These are phyloP conservation scores for Acyrthosiphon pisum DNA, from an alignment of 1,140 invertebrate genomes.

Conservation along the genomic window DNA sequence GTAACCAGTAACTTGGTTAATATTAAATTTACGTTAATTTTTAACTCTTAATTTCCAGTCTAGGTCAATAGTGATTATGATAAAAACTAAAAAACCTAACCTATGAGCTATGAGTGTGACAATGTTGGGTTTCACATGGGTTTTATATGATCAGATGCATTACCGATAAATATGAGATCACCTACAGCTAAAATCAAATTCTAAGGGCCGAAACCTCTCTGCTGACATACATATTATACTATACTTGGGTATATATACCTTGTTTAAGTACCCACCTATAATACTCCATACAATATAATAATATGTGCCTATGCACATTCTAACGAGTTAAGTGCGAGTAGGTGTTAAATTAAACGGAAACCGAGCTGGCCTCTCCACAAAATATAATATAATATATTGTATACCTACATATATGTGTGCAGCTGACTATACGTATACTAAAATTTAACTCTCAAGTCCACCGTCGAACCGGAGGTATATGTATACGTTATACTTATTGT, in stretches of 20 bases:
- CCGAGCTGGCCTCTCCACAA: not conserved
- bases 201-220: not conserved
- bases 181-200: not conserved
- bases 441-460: slow-evolving; percentile 1
- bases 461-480: not conserved
- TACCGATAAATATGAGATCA: not conserved
- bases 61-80: not conserved
- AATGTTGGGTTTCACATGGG: not conserved
- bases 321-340: not conserved
- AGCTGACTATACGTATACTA: not conserved
- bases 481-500: not conserved
- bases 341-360: not conserved
- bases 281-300: not conserved
- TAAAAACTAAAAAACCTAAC: not conserved
- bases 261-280: not conserved
- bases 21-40: not conserved
- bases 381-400: not conserved
- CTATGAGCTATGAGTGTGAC: not conserved
- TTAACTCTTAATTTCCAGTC: not conserved
- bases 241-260: not conserved
- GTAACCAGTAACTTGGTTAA: no score
- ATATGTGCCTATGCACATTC: not conserved
- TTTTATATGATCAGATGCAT: not conserved
- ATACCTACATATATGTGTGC: not conserved
- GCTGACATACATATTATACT: not conserved